A percentile compares a stretch with the other conserved stretches of the same genome.
Conservation (phyloP, 2,888 invertebrate genomes). For the Troilus luridus region DNA sequence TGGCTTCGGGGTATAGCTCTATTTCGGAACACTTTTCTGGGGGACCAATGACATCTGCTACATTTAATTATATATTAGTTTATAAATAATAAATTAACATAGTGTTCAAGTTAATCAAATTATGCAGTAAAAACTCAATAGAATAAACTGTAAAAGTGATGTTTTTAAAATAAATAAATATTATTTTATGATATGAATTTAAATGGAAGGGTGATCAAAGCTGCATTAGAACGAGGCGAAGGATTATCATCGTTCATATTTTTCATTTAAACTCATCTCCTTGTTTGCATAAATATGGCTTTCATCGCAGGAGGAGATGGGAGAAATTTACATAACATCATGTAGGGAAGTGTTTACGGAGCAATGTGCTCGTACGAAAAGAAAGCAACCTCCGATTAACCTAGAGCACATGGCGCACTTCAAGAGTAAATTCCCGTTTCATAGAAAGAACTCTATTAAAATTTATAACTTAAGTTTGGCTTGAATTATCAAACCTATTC, state of each 20-base stretch:
- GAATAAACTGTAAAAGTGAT: background rate
- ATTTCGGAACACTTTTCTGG: no score
- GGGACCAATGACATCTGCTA: no score
- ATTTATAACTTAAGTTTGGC: background rate
- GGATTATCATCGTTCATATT: background rate
- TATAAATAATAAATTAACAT: no score
- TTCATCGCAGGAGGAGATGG: background rate
- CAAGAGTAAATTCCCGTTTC: background rate
- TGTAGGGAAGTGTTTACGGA: background rate
- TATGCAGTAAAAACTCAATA: no score
- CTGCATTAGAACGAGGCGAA: background rate
- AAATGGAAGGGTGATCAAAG: background rate
- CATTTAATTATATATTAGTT: no score
- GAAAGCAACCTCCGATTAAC: slow-evolving; percentile 10
- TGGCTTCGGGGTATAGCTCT: no score
- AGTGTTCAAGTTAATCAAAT: no score
- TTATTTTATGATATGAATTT: background rate
- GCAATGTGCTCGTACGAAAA: background rate
- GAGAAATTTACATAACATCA: slow-evolving; percentile 12
- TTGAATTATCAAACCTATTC: background rate
- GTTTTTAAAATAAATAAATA: background rate
- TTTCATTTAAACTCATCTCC: slow-evolving; percentile 12
- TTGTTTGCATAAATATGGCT: slow-evolving; percentile 10
- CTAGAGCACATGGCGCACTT: background rate
- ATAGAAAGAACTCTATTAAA: background rate